Evolutionary conservation across 1,140 invertebrate species (phyloP).

Genomic region (Helicoverpa armigera): DNA sequence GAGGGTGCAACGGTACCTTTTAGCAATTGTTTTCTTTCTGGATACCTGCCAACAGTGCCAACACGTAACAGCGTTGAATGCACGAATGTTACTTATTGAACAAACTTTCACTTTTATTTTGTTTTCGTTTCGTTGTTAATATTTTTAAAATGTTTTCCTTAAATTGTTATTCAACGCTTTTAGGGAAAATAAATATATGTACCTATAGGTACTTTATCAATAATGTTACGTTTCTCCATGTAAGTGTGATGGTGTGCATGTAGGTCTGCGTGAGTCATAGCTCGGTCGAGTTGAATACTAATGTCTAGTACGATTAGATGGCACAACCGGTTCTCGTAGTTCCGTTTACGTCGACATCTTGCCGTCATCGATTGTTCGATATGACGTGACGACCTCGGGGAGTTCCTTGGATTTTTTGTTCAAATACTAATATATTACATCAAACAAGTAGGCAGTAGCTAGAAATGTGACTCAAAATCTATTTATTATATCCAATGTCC

Average conservation of each 20-base stretch:
- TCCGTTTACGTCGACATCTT: slow-evolving; percentile 40
- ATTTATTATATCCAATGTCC: not conserved
- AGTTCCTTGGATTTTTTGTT: slow-evolving; percentile 2
- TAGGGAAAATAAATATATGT: too few species aligned
- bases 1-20: slow-evolving; percentile 58
- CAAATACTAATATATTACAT: slow-evolving; percentile 6
- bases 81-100: slow-evolving; percentile 4
- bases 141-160: too few species aligned
- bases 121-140: not conserved
- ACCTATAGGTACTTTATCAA: not conserved
- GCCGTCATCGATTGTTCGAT: slow-evolving; percentile 40
- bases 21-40: slow-evolving; percentile 38
- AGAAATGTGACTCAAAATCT: slow-evolving; percentile 19
- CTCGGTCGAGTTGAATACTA: slow-evolving; percentile 26
- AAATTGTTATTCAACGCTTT: too few species aligned
- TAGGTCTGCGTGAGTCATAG: slow-evolving; percentile 25
- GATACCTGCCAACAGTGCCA: slow-evolving; percentile 33
- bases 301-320: slow-evolving; percentile 36
- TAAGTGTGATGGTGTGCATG: not conserved
- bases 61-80: not conserved
- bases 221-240: not conserved
- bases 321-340: slow-evolving; percentile 38
- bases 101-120: slow-evolving; percentile 29
- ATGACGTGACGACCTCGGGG: slow-evolving; percentile 23
- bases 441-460: not conserved